Evolutionary conservation across 92 coral and sea anemone species (phyloP), one percentile per base, ranked within the genome.

Genomic region (Palythoa grandis): DNA sequence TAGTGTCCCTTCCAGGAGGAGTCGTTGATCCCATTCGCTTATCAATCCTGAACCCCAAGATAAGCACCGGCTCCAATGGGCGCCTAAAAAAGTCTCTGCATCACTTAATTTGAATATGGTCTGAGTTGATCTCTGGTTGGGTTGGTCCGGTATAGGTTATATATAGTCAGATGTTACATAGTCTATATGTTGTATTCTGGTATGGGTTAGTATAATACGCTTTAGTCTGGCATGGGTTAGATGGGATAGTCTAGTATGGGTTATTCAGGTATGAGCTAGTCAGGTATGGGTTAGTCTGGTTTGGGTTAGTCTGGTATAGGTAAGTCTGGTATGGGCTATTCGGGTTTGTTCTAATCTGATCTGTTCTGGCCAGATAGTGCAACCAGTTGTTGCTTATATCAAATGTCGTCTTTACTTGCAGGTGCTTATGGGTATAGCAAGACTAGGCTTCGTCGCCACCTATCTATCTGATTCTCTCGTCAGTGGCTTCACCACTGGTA

Each of bases 401-500:
- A 63, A 22, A 52, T 43, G 3, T 43, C 50, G 50, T 43, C 50
- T 43, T 4, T 43, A 43, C 35, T 75, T 48, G 13, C 78, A 96
- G 98, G 85, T 92, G 74, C 92, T 88, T 6, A 94, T 96, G 99
- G 98, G 99, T 38, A 79, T 89, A 19, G 87, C 89, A 20, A 88
- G 86, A 89, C 90, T 95, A 43, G 99, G 99, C 52, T 85, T 94
- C 76, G 82, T 95, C 71, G 95, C 99, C 13, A 66, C 83, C 8
- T 96, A 89, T 83, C 43, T 96, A 66, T 96, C 99, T 11, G 95
- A 95, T 68, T 98, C 98, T 43, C 82, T 96, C 66, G 87, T 96
- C 89, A 96, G 99, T 86, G 99, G 98, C 39, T 96, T 96, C 82
- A 96, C 99, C n/a, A 93, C 99, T 23, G 99, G 99, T 20, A 84